These are phyloP conservation scores for Phenganax stokvisi DNA, from an alignment of 92 coral and sea anemone genomes.

Conservation along the genomic window DNA sequence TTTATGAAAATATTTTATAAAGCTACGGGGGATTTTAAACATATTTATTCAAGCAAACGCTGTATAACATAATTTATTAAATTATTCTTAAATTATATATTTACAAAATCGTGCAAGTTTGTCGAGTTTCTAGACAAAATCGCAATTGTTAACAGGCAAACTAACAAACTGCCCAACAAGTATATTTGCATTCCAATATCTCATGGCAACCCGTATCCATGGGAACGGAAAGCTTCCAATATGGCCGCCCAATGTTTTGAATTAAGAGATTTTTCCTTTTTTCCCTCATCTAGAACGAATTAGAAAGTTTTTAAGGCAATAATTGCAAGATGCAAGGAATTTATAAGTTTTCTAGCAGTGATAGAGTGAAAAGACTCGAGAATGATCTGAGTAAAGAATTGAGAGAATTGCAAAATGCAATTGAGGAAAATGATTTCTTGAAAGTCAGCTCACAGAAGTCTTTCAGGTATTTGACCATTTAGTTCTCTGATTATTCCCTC, in stretches of 20 bases:
- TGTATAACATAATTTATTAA: too few species aligned
- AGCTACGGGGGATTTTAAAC: neutral
- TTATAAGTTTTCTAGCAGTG: conserved; percentile 81
- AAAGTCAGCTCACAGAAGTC: conserved; percentile 59
- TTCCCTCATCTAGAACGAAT: neutral
- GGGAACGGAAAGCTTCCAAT: neutral
- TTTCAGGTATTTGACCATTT: conserved; percentile 52
- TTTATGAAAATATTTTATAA: neutral
- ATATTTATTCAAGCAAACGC: neutral
- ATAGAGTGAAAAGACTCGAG: conserved; percentile 77
- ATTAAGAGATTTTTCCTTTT: neutral
- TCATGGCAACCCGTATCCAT: conserved; percentile 20
- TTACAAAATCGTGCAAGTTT: neutral
- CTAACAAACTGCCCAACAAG: neutral
- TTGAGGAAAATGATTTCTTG: conserved; percentile 85
- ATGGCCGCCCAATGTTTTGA: neutral
- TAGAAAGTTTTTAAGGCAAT: neutral
- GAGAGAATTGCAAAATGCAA: conserved; percentile 86
- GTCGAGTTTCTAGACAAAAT: too few species aligned
- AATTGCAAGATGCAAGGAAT: conserved; percentile 72
- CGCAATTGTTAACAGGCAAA: neutral
- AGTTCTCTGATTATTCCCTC: too few species aligned
- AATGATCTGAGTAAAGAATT: conserved; percentile 86
- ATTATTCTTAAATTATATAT: neutral
- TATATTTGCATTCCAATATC: neutral